Evolutionary conservation across 2,797 vertebrate species (phyloP), one percentile per base, ranked within the genome.

Genomic region (Pipistrellus nathusii): DNA sequence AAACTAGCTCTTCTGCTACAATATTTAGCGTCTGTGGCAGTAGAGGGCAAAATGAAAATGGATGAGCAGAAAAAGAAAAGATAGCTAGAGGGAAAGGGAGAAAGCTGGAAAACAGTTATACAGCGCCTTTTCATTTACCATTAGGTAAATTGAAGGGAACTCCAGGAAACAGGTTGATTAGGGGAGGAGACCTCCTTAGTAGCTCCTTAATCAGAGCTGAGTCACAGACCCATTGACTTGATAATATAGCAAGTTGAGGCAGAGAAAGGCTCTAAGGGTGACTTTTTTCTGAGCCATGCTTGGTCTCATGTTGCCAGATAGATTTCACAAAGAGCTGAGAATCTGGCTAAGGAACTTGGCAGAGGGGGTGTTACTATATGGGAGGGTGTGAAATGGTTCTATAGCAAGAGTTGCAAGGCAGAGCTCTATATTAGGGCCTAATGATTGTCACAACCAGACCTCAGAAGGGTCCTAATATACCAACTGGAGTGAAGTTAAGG

Each of bases 381-480:
- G n/a, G 41, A 18, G 27, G 27, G 23, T 25, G 14, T 30, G 15
- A 71, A 68, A 62, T 18, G 25, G 10, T 62, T 85, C 64, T 85
- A 3, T 27, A 46, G 44, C 9, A 35, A 30, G 46, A 57, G 7
- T 30, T 73, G 7, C 27, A 73, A 68, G 55, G 32, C 21, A 41
- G 62, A 46, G 9, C 5, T n/a, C 51, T 73, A 35, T 44, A 46
- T 44, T 38, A 44, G 21, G 30, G 51, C 46, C 64, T 83, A 44
- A 23, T 48, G 68, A 59, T 27, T 44, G 82, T 55, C 69, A 64
- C 11, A 44, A 57, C 80, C 69, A 94, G 62, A 85, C 48, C 23
- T 76, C 62, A 53, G 17, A 53, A 48, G 44, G 68, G 46, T 76
- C 53, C 21, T 55, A 48, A 75, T 14, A 75, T 14, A 83, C 62